phyloP scores from a whole-genome alignment of 2,797 vertebrate genomes.

The Parauchenoglanis punctatus region DNA sequence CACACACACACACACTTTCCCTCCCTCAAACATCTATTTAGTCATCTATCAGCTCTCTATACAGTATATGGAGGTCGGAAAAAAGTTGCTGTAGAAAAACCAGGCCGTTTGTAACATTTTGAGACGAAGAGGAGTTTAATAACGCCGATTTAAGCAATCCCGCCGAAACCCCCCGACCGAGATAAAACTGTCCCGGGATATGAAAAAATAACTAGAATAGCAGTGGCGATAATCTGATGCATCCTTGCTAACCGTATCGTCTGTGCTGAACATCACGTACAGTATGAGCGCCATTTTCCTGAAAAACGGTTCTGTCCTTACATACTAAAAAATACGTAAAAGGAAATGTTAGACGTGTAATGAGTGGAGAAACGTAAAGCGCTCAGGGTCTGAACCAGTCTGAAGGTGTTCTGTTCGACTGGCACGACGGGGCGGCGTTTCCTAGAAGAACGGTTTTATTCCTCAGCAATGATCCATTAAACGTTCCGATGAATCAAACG shows the following conservation, averaged over 20 bases:
- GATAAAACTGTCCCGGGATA: neutral
- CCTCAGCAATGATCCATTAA: neutral
- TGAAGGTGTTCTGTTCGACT: neutral
- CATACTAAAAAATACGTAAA: neutral
- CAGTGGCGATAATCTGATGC: neutral
- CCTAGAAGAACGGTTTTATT: neutral
- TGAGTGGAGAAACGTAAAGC: neutral
- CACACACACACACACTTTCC: conserved; percentile 24
- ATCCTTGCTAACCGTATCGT: neutral
- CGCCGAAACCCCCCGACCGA: neutral
- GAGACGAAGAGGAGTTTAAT: neutral
- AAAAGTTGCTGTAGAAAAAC: neutral
- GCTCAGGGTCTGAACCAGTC: neutral
- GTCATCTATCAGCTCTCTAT: conserved; percentile 9
- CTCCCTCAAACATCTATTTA: conserved; percentile 15
- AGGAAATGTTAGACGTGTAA: neutral
- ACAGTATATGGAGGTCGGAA: neutral
- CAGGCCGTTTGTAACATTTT: neutral
- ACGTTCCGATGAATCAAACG: no score
- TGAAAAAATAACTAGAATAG: no score
- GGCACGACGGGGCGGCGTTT: neutral
- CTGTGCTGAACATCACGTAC: neutral
- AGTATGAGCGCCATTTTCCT: neutral
- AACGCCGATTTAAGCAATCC: neutral
- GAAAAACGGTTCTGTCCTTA: neutral